Percentiles rank a stretch among this genome's conserved stretches.
Evolutionary conservation across 1,140 invertebrate species (phyloP).

Genomic region (Ectropis grisescens): DNA sequence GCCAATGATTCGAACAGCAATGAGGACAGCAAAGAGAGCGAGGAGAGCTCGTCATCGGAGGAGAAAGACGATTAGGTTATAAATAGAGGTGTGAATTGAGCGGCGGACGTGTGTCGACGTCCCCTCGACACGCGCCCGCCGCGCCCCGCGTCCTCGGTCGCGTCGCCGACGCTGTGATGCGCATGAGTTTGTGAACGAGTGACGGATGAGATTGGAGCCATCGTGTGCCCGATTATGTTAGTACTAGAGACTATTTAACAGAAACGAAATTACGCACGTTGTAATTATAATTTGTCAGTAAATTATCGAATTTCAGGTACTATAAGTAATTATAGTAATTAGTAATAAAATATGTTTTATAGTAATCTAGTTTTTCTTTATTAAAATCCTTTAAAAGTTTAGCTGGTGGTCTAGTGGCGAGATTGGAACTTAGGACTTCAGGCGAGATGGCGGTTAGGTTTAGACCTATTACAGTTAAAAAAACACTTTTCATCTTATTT

Average conservation of each 20-base stretch:
- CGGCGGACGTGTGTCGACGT: constrained; percentile 58
- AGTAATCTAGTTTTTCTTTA: constrained; percentile 11
- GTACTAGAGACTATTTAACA: constrained; percentile 66
- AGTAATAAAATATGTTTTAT: constrained; percentile 49
- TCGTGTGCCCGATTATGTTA: constrained; percentile 41
- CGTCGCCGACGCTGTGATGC: constrained; percentile 26
- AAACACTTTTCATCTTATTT: too few relatives aligned
- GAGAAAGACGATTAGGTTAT: too few relatives aligned
- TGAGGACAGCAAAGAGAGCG: too few relatives aligned
- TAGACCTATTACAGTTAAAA: too few relatives aligned
- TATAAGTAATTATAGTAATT: constrained; percentile 47
- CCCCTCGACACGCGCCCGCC: constrained; percentile 57
- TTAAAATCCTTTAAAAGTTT: too few relatives aligned
- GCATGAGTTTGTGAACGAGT: not conserved
- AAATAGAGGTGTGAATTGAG: constrained; percentile 6
- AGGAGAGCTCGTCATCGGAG: too few relatives aligned
- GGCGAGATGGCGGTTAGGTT: too few relatives aligned
- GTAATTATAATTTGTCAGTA: constrained; percentile 62
- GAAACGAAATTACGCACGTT: constrained; percentile 53
- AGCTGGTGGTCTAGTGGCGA: too few relatives aligned
- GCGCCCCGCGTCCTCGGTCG: too few relatives aligned
- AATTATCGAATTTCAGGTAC: constrained; percentile 66
- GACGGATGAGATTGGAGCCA: too few relatives aligned
- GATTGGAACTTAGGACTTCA: too few relatives aligned
- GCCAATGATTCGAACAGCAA: too few relatives aligned